Evolutionary conservation across 1,140 invertebrate species (phyloP).

Genomic region (Heliconius hewitsoni): DNA sequence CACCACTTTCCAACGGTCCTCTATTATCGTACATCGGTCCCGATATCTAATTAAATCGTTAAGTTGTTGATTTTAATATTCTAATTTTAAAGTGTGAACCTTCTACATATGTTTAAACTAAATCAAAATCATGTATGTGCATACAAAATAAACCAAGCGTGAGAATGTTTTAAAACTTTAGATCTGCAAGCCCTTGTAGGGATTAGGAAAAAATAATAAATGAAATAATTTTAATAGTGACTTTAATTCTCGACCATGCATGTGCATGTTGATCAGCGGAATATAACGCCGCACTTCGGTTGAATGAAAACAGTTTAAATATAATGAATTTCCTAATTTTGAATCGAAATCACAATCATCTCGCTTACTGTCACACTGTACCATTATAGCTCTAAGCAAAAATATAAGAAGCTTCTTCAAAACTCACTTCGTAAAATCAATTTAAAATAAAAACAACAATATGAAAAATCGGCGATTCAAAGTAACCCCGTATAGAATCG

Average conservation of each 20-base stretch:
- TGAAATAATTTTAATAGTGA: too few species aligned
- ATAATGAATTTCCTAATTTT: too few species aligned
- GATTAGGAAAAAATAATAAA: too few species aligned
- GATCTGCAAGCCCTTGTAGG: too few species aligned
- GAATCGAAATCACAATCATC: too few species aligned
- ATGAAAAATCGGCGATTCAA: background rate
- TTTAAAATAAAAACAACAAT: background rate
- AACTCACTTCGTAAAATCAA: background rate
- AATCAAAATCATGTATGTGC: background rate
- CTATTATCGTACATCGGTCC: conserved; percentile 11
- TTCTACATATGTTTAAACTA: background rate
- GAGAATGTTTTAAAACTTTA: background rate
- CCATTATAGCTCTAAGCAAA: too few species aligned
- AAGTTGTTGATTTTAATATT: conserved; percentile 9
- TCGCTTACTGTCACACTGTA: too few species aligned
- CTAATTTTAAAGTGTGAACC: conserved; percentile 3
- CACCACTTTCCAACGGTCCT: background rate
- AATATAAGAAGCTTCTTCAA: background rate
- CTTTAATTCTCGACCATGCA: too few species aligned
- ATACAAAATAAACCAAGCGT: background rate
- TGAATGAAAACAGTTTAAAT: too few species aligned
- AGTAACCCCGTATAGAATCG: background rate
- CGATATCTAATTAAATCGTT: conserved; percentile 5
- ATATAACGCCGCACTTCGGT: too few species aligned
- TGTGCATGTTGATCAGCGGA: too few species aligned